These are phyloP conservation scores for Eulemur coronatus DNA, from an alignment of 2,797 vertebrate species.

Conservation along the genomic window DNA sequence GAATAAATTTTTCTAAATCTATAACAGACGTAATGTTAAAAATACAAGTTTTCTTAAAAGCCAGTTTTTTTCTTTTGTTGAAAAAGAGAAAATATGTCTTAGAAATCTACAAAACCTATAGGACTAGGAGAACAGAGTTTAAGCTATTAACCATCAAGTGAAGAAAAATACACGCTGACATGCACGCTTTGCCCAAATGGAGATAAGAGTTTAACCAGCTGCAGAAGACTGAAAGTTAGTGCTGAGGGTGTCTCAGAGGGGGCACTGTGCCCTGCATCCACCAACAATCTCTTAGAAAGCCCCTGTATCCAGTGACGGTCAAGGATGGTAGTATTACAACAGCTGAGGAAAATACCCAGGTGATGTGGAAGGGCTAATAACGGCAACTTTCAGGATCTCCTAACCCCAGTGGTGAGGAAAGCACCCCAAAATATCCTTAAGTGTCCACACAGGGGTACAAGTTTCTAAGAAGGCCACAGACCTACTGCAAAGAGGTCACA, in stretches of 20 bases:
- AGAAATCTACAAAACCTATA: not conserved
- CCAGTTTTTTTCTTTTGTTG: not conserved
- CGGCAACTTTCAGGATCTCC: not conserved
- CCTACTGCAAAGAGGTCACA: not conserved
- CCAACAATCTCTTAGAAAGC: not conserved
- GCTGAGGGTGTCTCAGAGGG: rapidly evolving
- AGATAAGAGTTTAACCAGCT: not conserved
- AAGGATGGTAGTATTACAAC: not conserved
- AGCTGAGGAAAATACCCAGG: not conserved
- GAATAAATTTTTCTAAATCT: not conserved
- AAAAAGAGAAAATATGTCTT: not conserved
- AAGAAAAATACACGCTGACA: not conserved
- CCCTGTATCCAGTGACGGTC: not conserved
- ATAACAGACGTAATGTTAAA: not conserved
- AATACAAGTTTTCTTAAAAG: not conserved
- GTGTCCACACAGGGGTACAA: not conserved
- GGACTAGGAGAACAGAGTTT: not conserved
- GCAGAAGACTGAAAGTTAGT: not conserved
- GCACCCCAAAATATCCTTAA: not conserved
- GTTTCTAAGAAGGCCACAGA: not conserved
- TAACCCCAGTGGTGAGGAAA: not conserved
- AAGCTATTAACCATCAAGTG: not conserved
- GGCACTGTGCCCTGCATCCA: no score
- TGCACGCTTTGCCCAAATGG: not conserved
- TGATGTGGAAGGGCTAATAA: not conserved